Evolutionary conservation across 2,797 vertebrate genomes (phyloP), one percentile per base, ranked within the genome.

Genomic region (Takifugu ocellatus): DNA sequence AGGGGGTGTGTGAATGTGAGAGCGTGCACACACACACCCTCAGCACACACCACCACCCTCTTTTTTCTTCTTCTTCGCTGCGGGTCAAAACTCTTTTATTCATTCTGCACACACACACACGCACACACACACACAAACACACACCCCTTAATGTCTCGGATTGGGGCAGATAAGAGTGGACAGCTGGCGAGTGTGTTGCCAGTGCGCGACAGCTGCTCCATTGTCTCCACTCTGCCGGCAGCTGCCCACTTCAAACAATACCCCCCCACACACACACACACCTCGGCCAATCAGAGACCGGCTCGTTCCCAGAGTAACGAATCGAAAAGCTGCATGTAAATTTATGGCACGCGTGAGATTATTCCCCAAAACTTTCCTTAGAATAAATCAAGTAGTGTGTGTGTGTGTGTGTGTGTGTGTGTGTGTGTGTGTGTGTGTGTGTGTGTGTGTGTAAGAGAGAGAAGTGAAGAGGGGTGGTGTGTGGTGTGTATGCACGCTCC

Each of bases 231-330:
- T 90, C 93, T 93, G 93, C 92, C 93, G 92, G 96, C 96, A 98
- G 96, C 96, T 98, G 96, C 95, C 96, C 93, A 92, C 88, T 93
- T 92, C 94, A 95, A 94, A 98, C 95, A 97, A 97, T 97, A 91
- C 93, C 89, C 83, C 79, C 85, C 82, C 75, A 70, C 69, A 61
- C 89, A 83, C 87, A 74, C 94, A 94, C 84, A 85, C 85, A 83
- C 69, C 62, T 89, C 84, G 87, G 75, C 94, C 95, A 96, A 95
- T 94, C 84, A 84, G 84, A 75, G 80, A 54, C 75, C 63, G 81
- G 82, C 85, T 82, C 90, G 84, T 81, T 84, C 78, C 76, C 66
- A 46, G 33, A 77, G 72, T 69, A 82, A 58, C 95, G 86, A 93
- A 93, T 94, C 86, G 87, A 89, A 72, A 61, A 72, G 77, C 72